Evolutionary conservation across 2,797 vertebrate genomes (phyloP).

Genomic region (Phalanger gymnotis): DNA sequence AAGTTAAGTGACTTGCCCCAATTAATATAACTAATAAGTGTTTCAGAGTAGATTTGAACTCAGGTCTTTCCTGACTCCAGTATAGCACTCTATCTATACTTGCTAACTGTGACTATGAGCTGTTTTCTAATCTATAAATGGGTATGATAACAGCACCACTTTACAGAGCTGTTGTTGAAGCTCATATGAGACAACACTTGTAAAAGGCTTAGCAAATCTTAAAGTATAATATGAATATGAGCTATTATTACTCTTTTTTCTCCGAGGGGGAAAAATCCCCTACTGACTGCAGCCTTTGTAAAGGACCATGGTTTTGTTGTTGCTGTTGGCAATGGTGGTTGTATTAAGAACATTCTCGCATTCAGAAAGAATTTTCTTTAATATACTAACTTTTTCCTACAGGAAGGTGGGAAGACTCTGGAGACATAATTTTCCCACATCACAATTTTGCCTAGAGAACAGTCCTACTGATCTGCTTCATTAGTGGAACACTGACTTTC

Average conservation of each 20-base stretch:
- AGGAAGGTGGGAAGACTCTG: background rate
- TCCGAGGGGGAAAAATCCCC: too few relatives aligned
- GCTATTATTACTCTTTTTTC: background rate
- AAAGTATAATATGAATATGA: background rate
- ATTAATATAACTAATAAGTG: background rate
- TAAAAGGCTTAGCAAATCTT: background rate
- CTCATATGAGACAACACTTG: background rate
- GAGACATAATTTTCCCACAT: background rate
- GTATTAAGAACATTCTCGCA: background rate
- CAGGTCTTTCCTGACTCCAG: background rate
- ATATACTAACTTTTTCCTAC: background rate
- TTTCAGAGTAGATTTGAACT: background rate
- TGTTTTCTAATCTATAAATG: background rate
- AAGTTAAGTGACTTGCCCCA: background rate
- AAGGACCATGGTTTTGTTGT: background rate
- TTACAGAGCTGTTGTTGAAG: background rate
- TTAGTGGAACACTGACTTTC: background rate
- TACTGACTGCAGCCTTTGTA: background rate
- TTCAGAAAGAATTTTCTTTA: background rate
- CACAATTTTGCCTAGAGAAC: background rate
- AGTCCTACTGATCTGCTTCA: background rate
- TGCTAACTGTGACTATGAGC: background rate
- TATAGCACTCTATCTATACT: background rate
- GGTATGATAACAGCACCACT: background rate
- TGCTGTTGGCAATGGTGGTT: background rate